Evolutionary conservation across 92 coral and sea anemone species (phyloP).

Genomic region (Micromussa lordhowensis): DNA sequence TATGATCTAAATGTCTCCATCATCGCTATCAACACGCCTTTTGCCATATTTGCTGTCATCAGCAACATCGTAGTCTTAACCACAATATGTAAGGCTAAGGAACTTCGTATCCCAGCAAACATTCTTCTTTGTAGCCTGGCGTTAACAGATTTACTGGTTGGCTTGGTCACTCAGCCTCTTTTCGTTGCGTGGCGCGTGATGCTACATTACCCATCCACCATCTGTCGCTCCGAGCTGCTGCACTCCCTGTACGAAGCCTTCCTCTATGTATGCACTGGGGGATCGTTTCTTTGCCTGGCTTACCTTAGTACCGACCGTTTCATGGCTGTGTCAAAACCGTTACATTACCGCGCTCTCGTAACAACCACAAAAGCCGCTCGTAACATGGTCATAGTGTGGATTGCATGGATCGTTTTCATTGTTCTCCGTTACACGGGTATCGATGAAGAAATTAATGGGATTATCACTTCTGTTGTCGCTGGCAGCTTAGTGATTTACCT

Average conservation of each 20-base stretch:
- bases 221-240: slow-evolving; percentile 43
- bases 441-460: slow-evolving; percentile 44
- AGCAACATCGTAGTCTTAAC: slow-evolving; percentile 30
- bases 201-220: slow-evolving; percentile 53
- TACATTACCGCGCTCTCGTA: slow-evolving; percentile 40
- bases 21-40: slow-evolving; percentile 61
- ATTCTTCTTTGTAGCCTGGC: slow-evolving; percentile 60
- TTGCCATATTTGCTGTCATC: slow-evolving; percentile 57
- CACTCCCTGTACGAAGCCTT: slow-evolving; percentile 61
- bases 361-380: slow-evolving; percentile 10
- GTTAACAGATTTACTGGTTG: slow-evolving; percentile 60
- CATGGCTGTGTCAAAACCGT: slow-evolving; percentile 59
- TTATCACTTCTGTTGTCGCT: slow-evolving; percentile 51
- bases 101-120: slow-evolving; percentile 63
- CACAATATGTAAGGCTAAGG: slow-evolving; percentile 28
- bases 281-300: slow-evolving; percentile 47
- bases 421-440: slow-evolving; percentile 52
- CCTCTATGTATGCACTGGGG: slow-evolving; percentile 62
- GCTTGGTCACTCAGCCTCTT: slow-evolving; percentile 60
- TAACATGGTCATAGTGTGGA: slow-evolving; percentile 43
- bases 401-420: slow-evolving; percentile 50
- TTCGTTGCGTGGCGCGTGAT: slow-evolving; percentile 67
- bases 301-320: slow-evolving; percentile 60
- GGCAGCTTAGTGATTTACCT: slow-evolving; percentile 38
- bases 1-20: slow-evolving; percentile 52